A percentile compares a stretch with the other conserved stretches of the same genome.
phyloP scores from a whole-genome alignment of 2,888 invertebrate species.

The Criorhina ranunculi region DNA sequence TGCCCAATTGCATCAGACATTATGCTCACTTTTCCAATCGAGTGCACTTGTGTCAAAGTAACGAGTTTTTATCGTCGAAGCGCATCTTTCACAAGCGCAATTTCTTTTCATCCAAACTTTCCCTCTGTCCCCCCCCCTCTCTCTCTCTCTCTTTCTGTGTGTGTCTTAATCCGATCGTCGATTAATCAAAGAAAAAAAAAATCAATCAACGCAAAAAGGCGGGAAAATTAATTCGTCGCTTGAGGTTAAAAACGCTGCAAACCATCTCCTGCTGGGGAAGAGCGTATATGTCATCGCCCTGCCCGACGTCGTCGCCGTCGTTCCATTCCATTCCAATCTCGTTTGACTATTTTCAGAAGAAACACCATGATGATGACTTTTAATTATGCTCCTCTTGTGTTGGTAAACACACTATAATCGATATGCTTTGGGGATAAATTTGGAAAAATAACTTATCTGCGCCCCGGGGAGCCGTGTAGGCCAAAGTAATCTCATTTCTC shows the following conservation, averaged over 20 bases:
- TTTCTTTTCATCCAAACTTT: no score
- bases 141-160: neutral
- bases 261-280: constrained; percentile 42
- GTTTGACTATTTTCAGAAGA: constrained; percentile 47
- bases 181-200: constrained; percentile 54
- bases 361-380: constrained; percentile 23
- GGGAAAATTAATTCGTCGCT: constrained; percentile 52
- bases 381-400: constrained; percentile 43
- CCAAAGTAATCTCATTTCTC: constrained; percentile 32
- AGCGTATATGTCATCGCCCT: neutral
- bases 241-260: constrained; percentile 40
- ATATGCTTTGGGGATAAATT: constrained; percentile 23
- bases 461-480: constrained; percentile 34
- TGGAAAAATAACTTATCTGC: constrained; percentile 3
- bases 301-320: no score
- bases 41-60: constrained; percentile 58
- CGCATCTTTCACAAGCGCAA: neutral
- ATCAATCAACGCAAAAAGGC: constrained; percentile 42
- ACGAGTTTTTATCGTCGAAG: constrained; percentile 21
- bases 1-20: neutral
- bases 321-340: neutral
- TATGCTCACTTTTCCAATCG: constrained; percentile 50
- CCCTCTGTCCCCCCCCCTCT: neutral
- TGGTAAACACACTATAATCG: constrained; percentile 34
- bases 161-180: constrained; percentile 44